Conservation (phyloP, 1,140 invertebrate species). For the Drosophila hydei region DNA sequence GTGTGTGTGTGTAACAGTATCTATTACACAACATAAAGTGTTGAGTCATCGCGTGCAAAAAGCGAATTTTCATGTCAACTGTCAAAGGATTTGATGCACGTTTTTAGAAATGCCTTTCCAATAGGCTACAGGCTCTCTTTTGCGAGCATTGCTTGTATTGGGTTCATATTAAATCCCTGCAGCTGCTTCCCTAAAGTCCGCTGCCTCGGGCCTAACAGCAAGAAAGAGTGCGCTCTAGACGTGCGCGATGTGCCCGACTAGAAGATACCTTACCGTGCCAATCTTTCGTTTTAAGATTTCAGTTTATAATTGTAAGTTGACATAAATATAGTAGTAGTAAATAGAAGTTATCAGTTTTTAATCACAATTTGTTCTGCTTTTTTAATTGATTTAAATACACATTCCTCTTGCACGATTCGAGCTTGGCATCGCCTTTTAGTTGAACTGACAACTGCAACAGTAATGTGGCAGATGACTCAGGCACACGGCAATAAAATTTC, state of each 20-base stretch:
- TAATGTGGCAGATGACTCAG: too few species aligned
- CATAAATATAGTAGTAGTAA: too few species aligned
- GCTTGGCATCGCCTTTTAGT: too few species aligned
- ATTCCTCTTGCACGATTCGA: too few species aligned
- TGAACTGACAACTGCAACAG: too few species aligned
- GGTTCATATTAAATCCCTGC: not conserved
- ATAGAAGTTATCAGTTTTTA: too few species aligned
- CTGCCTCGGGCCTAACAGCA: not conserved
- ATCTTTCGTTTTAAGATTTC: too few species aligned
- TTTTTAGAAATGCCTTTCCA: constrained; percentile 20
- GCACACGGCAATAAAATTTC: too few species aligned
- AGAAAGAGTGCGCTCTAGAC: not conserved
- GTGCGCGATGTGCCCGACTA: too few species aligned
- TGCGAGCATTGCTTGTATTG: not conserved
- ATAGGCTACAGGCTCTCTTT: constrained; percentile 13
- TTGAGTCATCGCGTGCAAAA: constrained; percentile 40
- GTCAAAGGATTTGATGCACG: constrained; percentile 68
- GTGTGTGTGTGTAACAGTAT: not conserved
- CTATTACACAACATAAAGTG: constrained; percentile 9
- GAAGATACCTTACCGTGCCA: too few species aligned
- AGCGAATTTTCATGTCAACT: constrained; percentile 76
- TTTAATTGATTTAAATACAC: too few species aligned
- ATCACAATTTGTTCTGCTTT: too few species aligned
- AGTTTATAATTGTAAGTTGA: not conserved
- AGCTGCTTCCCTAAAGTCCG: constrained; percentile 4